A percentile compares a stretch with the other conserved stretches of the same genome.
Evolutionary conservation across 2,113 vertebrate genomes (phyloP).

Genomic region (Nerophis ophidion): DNA sequence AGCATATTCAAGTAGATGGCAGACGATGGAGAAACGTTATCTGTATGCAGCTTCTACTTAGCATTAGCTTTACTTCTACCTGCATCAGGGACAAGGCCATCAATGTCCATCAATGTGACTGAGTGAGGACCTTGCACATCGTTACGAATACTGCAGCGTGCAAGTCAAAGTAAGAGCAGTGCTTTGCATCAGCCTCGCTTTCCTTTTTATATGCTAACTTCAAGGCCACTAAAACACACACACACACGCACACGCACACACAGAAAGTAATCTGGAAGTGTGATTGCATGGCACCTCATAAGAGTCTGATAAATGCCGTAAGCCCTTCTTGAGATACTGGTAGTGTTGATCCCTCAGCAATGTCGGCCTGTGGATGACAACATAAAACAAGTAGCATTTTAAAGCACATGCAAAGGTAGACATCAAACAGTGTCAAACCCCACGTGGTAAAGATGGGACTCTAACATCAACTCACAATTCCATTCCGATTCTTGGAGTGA

Average conservation of each 20-base stretch:
- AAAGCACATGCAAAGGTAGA: too few species aligned
- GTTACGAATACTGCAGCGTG: background rate
- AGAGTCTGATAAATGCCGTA: slow-evolving; percentile 86
- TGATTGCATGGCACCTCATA: slow-evolving; percentile 79
- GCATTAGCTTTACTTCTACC: background rate
- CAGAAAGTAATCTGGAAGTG: background rate
- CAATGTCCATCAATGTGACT: too few species aligned
- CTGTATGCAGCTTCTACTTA: background rate
- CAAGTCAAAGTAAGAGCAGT: slow-evolving; percentile 6
- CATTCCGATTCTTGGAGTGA: too few species aligned
- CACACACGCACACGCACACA: too few species aligned
- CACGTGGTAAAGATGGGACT: too few species aligned
- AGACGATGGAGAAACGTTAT: too few species aligned
- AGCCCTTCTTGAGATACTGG: slow-evolving; percentile 92
- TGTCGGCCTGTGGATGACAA: slow-evolving; percentile 70
- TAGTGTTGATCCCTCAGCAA: slow-evolving; percentile 90
- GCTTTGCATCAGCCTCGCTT: background rate
- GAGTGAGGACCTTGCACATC: slow-evolving; percentile 12
- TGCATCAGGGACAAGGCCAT: background rate
- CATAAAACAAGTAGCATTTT: background rate
- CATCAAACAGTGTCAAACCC: too few species aligned
- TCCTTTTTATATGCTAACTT: too few species aligned
- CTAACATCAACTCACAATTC: too few species aligned
- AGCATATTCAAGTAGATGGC: background rate
- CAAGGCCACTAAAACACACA: too few species aligned